Evolutionary conservation across 1,140 invertebrate genomes (phyloP).

Genomic region (Plodia interpunctella): DNA sequence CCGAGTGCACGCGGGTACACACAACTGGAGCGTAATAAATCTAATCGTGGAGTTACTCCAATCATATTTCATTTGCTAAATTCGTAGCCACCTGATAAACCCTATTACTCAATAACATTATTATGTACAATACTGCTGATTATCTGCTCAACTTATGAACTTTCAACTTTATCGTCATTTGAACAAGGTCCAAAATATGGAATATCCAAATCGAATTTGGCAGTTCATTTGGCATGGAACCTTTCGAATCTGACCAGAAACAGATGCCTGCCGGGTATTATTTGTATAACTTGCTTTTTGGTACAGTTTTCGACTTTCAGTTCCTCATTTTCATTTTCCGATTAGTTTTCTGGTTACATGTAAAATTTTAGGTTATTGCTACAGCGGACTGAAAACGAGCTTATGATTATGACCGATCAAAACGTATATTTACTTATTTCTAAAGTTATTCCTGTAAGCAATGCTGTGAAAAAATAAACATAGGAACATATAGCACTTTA

Average conservation of each 20-base stretch:
- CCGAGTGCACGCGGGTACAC: slow-evolving; percentile 22
- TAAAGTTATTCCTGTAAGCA: too few relatives aligned
- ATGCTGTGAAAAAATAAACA: too few relatives aligned
- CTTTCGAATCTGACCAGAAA: slow-evolving; percentile 21
- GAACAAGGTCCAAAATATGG: slow-evolving; percentile 2
- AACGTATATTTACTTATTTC: too few relatives aligned
- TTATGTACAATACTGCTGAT: slow-evolving; percentile 18
- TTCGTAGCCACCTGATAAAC: slow-evolving; percentile 20
- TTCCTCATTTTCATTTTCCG: too few relatives aligned
- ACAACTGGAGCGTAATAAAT: slow-evolving; percentile 37
- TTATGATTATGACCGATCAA: too few relatives aligned
- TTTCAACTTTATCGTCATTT: neutral
- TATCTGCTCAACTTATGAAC: neutral
- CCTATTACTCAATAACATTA: slow-evolving; percentile 26
- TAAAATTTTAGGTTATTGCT: too few relatives aligned
- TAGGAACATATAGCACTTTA: too few relatives aligned
- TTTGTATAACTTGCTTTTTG: slow-evolving; percentile 1
- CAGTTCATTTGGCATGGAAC: slow-evolving; percentile 28
- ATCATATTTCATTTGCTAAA: slow-evolving; percentile 31
- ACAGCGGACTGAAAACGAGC: too few relatives aligned
- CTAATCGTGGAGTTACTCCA: slow-evolving; percentile 26
- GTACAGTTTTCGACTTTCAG: too few relatives aligned
- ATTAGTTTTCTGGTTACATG: too few relatives aligned
- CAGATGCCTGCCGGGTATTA: neutral
- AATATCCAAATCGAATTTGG: slow-evolving; percentile 6